A percentile compares a stretch with the other conserved stretches of the same genome.
Evolutionary conservation across 2,888 invertebrate species (phyloP).

Genomic region (Scaptomyza cyrtandrae): DNA sequence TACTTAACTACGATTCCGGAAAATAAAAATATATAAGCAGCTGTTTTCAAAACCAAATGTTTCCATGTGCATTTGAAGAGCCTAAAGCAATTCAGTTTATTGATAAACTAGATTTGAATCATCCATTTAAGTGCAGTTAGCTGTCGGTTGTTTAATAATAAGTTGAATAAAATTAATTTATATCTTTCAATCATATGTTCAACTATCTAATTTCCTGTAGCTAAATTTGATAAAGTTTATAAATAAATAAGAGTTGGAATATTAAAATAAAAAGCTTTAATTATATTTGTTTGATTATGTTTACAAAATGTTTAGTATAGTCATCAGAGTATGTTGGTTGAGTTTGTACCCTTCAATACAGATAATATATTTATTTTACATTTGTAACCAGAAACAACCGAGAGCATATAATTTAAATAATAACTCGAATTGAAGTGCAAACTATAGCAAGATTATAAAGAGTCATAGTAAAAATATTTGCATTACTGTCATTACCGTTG

Average conservation of each 20-base stretch:
- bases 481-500: neutral
- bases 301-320: too few relatives aligned
- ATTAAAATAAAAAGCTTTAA: too few relatives aligned
- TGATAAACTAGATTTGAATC: neutral
- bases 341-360: too few relatives aligned
- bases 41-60: neutral
- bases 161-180: too few relatives aligned
- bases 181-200: too few relatives aligned
- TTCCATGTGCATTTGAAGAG: neutral
- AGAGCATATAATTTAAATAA: neutral
- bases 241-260: too few relatives aligned
- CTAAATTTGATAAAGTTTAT: neutral
- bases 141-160: too few relatives aligned
- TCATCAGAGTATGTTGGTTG: too few relatives aligned
- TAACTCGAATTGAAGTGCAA: neutral
- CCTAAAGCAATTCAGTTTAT: neutral
- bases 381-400: neutral
- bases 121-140: neutral
- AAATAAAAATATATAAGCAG: conserved; percentile 7
- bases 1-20: conserved; percentile 24
- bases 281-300: neutral
- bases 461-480: conserved; percentile 2
- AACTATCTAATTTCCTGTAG: neutral
- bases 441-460: neutral
- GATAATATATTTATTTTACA: too few relatives aligned